These are phyloP conservation scores for Eristalinus sepulchralis DNA, from an alignment of 2,888 invertebrate genomes.

Conservation along the genomic window DNA sequence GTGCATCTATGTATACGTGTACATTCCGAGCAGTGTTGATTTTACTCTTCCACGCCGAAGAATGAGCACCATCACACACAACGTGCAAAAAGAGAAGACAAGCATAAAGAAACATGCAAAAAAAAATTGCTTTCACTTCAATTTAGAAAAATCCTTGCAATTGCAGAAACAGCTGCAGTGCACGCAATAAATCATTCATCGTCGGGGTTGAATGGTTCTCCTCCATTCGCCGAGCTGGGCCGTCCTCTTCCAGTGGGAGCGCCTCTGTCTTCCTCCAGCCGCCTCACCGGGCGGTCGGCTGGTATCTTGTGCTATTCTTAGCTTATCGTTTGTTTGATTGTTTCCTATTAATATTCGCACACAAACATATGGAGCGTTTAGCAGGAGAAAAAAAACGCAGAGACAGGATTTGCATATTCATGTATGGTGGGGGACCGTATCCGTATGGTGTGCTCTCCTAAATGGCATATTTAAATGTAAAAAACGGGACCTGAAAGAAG, in stretches of 20 bases:
- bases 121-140: slow-evolving; percentile 62
- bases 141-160: slow-evolving; percentile 66
- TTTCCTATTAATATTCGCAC: slow-evolving; percentile 66
- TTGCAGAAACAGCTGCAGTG: slow-evolving; percentile 72
- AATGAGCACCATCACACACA: slow-evolving; percentile 42
- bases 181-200: slow-evolving; percentile 73
- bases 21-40: slow-evolving; percentile 39
- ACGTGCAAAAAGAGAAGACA: neutral
- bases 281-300: slow-evolving; percentile 4
- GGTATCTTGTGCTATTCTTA: slow-evolving; percentile 58
- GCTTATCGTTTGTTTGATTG: slow-evolving; percentile 65
- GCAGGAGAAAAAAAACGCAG: neutral
- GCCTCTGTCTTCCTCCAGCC: neutral
- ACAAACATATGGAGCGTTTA: slow-evolving; percentile 45
- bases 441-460: slow-evolving; percentile 6
- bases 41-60: slow-evolving; percentile 27
- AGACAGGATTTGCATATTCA: slow-evolving; percentile 56
- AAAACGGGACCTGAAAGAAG: slow-evolving; percentile 1
- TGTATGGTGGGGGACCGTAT: slow-evolving; percentile 9
- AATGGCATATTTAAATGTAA: slow-evolving; percentile 43
- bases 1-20: slow-evolving; percentile 7
- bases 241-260: slow-evolving; percentile 16
- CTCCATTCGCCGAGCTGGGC: slow-evolving; percentile 53
- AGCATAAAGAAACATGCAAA: neutral
- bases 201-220: slow-evolving; percentile 68